Evolutionary conservation across 1,140 invertebrate species (phyloP), one percentile per base, ranked within the genome.

Genomic region (Hyles vespertilio): DNA sequence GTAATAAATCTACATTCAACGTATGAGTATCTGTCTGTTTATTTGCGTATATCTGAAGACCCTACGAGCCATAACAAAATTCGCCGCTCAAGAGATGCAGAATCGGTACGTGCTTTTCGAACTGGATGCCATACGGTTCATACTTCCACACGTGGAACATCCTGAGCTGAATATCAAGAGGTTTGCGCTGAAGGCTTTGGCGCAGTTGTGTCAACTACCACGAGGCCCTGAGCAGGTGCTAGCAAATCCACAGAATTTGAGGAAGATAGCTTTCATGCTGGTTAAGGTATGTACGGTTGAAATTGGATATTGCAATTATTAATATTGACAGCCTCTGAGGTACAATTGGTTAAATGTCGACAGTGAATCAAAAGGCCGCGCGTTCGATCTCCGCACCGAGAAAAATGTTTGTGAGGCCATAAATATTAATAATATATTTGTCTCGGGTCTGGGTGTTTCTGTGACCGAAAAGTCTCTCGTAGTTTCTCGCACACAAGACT

Each of bases 21-120:
- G 22, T 22, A 22, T 22, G 22, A 22, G 22, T 22, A 22, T 22
- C 22, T 22, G 22, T 22, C 22, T 22, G 22, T 22, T 22, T 22
- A 22, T 22, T 22, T 22, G 22, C 22, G 22, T 22, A 22, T 22
- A 8, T 47, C 32, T 33, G 5, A 54, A 87, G 85, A 86, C 85
- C 5, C 68, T 88, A n/a, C 73, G 85, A 60, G 83, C 81, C 0
- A 84, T 88, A 33, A 88, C 85, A 9, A 88, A 88, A 58, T 88
- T 85, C 59, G 58, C 77, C 3, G 80, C 75, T 0, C 83, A 88
- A 74, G 84, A 88, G 33, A 77, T 74, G 56, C 61, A 62, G 32
- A 88, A 88, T 46, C 75, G 83, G 9, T 9, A 72, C 2, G 66
- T 80, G 0, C 51, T 88, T 1, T 85, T 70, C 56, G 61, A 83